Conservation (phyloP, 2,888 invertebrate genomes). For the Didymodactylos carnosus region DNA sequence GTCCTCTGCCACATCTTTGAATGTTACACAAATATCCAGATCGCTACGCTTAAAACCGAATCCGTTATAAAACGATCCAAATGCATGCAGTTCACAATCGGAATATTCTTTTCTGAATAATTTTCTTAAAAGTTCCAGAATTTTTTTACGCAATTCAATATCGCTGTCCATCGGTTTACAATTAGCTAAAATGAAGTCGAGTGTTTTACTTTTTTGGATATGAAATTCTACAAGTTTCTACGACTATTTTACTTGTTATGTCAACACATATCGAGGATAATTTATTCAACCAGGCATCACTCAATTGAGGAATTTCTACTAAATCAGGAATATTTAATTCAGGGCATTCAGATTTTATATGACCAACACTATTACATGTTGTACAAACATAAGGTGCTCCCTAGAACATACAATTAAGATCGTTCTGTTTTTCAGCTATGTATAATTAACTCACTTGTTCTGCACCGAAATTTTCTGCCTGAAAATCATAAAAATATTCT, state of each 20-base stretch:
- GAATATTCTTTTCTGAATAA: conserved; percentile 15
- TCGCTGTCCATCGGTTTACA: not conserved
- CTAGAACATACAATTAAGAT: not conserved
- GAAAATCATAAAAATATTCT: not conserved
- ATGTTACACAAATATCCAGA: conserved; percentile 43
- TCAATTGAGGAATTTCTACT: conserved; percentile 28
- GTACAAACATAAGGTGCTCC: conserved; percentile 32
- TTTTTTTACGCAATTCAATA: not conserved
- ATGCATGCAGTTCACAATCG: conserved; percentile 37
- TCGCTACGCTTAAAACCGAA: conserved; percentile 42
- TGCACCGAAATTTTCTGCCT: not conserved
- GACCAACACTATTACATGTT: conserved; percentile 38
- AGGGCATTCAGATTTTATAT: conserved; percentile 37
- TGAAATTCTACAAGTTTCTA: too few relatives aligned
- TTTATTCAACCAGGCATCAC: conserved; percentile 21
- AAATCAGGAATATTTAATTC: conserved; percentile 36
- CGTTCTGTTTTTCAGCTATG: too few relatives aligned
- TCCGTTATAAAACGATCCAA: conserved; percentile 44
- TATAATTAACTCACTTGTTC: not conserved
- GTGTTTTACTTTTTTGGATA: not conserved
- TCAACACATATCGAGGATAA: conserved; percentile 28
- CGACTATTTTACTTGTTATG: conserved; percentile 29
- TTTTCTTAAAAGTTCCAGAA: not conserved
- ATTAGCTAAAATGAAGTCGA: not conserved
- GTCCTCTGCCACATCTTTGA: conserved; percentile 22